phyloP scores from a whole-genome alignment of 2,888 invertebrate genomes.

The Phasia obesa region DNA sequence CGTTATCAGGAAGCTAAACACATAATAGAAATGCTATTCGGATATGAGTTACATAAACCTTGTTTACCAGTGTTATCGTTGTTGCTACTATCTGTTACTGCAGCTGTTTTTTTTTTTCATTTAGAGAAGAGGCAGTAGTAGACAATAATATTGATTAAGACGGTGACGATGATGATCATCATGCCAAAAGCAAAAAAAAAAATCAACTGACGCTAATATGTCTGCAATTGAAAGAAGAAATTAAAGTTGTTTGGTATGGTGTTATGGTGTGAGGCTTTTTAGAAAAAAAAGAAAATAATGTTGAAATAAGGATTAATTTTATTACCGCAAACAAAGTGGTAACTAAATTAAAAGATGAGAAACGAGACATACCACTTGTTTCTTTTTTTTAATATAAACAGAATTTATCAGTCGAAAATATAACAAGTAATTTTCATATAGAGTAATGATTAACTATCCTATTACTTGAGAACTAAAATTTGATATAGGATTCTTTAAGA shows the following conservation, averaged over 20 bases:
- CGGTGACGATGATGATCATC: neutral
- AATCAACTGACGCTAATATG: conserved; percentile 61
- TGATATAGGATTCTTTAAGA: too few species aligned
- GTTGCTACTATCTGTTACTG: conserved; percentile 13
- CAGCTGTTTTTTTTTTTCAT: conserved; percentile 16
- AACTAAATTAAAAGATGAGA: conserved; percentile 7
- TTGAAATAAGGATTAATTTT: conserved; percentile 58
- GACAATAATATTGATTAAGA: conserved; percentile 7
- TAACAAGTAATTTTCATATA: too few species aligned
- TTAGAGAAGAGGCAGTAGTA: neutral
- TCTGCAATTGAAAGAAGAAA: conserved; percentile 47
- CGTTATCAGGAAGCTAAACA: too few species aligned
- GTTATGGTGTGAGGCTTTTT: neutral
- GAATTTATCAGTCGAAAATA: neutral
- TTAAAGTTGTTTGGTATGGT: neutral
- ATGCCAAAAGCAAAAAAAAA: neutral
- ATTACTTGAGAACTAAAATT: too few species aligned
- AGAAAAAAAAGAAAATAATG: conserved; percentile 28
- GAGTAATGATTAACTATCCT: too few species aligned
- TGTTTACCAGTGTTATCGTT: too few species aligned
- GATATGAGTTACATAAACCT: too few species aligned
- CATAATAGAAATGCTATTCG: too few species aligned
- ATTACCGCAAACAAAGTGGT: conserved; percentile 51
- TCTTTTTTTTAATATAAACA: neutral
- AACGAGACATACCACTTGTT: neutral